Evolutionary conservation across 2,888 invertebrate species (phyloP), one percentile per base, ranked within the genome.

Genomic region (Hyposoter dolosus): DNA sequence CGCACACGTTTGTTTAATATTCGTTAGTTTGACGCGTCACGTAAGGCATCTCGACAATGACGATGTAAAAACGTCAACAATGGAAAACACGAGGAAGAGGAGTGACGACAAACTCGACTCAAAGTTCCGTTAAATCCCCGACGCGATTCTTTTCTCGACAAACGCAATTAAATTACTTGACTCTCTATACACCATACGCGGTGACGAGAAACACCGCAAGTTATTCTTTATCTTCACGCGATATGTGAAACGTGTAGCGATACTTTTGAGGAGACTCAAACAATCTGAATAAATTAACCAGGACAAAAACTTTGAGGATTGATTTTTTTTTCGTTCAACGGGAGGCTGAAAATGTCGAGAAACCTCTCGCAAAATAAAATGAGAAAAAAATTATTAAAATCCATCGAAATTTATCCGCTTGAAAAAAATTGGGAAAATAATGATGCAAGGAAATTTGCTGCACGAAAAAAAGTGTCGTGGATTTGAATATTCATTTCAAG

Each of bases 131-230:
- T 74, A 74, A 56, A 74, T 74, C 17, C 12, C 23, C 56, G 53
- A 32, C 35, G 53, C 53, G 60, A 74, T 72, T 72, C 32, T 56
- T 6, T 80, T 85, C 85, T 87, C 82, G 85, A 86, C 83, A 88
- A 60, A 86, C 86, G 87, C 87, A 87, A 88, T 87, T 87, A 88
- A 85, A 88, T 66, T 74, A 79, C 83, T 79, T 56, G 72, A 83
- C 77, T 69, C 77, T 69, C 74, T 80, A 47, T 71, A 60, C 40
- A 68, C 83, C 40, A 10, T 80, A 28, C 28, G 80, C 79, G 80
- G 74, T 83, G 77, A 76, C 53, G 77, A 82, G 71, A 82, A 63
- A 69, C 60, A 82, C 82, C 82, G 68, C 69, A 68, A 71, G 50
- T 66, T 65, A 60, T 56, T 78, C 77, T 68, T 43, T 56, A n/a